Base-by-base conservation (phyloP, 2,797 vertebrate genomes). In the Pseudotriccus pelzelni region DNA sequence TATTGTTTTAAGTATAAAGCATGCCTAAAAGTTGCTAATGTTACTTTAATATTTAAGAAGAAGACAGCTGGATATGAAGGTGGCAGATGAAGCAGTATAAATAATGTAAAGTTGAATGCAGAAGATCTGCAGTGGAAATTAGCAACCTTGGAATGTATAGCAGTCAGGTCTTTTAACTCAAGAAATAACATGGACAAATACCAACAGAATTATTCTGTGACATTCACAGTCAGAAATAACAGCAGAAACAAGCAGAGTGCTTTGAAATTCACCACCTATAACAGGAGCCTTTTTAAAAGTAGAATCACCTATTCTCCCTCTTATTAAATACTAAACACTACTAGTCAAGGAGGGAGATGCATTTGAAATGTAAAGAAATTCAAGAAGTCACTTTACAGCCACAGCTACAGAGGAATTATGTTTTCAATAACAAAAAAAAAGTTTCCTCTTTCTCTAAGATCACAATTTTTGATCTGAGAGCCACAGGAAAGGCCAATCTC, bases 1-100 rank as follows among this genome's bases (percentile, higher is more conserved):
- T 77, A 87, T 20, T 77, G 50, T 97, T 97, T 96, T 87, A 96
- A 96, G 93, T 91, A 92, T 89, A 88, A 96, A 96, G 50, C 68
- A 76, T 90, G 46, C 66, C 69, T 92, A 72, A 94, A 97, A 93
- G 83, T 90, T 95, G 52, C 84, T 87, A 93, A 91, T 96, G 96
- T 96, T 94, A 78, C 92, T 97, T 97, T 93, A 97, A 95, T 96
- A 95, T 93, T 94, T 93, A 83, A 68, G 93, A 91, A 53, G 60
- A 92, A n/a, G 72, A 92, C 96, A 97, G 89, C 92, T 96, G 84
- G n/a, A 9, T 58, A 34, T 70, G 91, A 91, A 95, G 89, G 86
- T 89, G 68, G 66, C 84, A 97, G 95, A 96, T 84, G 97, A 93
- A 93, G 64, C 6, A 32, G 86, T 90, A 97, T 97, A 96, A 97